Percentiles rank a stretch among this genome's conserved stretches.
These are phyloP conservation scores for Caenorhabditis sp. DNA, from an alignment of 2,888 invertebrate species.

Conservation along the genomic window DNA sequence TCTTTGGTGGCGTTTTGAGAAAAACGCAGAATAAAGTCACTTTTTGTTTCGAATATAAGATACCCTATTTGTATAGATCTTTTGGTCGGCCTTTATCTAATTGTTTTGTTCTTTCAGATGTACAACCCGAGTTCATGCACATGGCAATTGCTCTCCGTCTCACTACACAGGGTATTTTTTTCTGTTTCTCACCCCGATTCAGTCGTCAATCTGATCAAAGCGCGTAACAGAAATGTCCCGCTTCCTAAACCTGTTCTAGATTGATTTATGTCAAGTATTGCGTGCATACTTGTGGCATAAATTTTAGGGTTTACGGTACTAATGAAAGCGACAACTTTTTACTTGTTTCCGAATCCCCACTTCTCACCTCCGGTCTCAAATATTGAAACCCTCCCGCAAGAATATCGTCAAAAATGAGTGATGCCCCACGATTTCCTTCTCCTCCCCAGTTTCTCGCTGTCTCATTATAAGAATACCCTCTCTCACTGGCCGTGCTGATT, in stretches of 20 bases:
- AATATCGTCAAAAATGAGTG: conserved; percentile 17
- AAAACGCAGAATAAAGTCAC: not conserved
- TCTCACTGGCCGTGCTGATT: conserved; percentile 9
- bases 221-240: conserved; percentile 1
- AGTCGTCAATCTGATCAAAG: conserved; percentile 4
- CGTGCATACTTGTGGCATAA: conserved; percentile 19
- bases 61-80: too few species aligned
- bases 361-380: not conserved
- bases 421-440: conserved; percentile 7
- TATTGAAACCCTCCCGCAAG: not conserved
- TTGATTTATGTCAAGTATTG: conserved; percentile 23
- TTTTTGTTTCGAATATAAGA: too few species aligned
- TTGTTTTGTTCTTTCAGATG: conserved; percentile 51
- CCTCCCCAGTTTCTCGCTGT: conserved; percentile 23
- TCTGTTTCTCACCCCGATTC: conserved; percentile 17
- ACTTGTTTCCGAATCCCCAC: not conserved
- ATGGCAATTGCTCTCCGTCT: conserved; percentile 82
- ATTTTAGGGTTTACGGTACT: conserved; percentile 2
- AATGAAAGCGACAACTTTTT: not conserved
- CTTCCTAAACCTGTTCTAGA: conserved; percentile 24
- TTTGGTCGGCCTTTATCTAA: too few species aligned
- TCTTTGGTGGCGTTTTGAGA: conserved; percentile 2
- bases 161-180: conserved; percentile 76
- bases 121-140: conserved; percentile 61
- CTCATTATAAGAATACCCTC: conserved; percentile 42